A percentile compares a stretch with the other conserved stretches of the same genome.
Evolutionary conservation across 1,140 invertebrate species (phyloP).

Genomic region (Zaprionus tsacasi): DNA sequence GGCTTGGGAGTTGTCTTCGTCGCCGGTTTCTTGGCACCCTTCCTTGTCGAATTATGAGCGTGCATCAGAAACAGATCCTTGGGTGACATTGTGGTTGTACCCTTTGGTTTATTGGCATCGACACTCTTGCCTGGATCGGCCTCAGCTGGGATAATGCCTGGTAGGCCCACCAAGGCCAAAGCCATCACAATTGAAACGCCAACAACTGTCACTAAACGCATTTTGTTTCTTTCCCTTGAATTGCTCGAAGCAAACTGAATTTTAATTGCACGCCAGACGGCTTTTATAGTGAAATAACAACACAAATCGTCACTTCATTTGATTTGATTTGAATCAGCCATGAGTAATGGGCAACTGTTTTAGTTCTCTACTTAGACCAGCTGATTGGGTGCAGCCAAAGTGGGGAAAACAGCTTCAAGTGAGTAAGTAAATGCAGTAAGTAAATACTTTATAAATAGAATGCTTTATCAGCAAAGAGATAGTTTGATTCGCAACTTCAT

Average conservation of each 20-base stretch:
- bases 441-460: conserved; percentile 27
- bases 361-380: not conserved
- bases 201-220: conserved; percentile 20
- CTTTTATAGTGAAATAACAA: conserved; percentile 37
- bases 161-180: not conserved
- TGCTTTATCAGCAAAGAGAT: not conserved
- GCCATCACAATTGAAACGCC: not conserved
- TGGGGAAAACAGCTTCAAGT: conserved; percentile 6
- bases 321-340: conserved; percentile 22
- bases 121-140: not conserved
- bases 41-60: not conserved
- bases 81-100: conserved; percentile 25
- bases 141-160: not conserved
- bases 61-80: conserved; percentile 38
- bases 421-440: not conserved
- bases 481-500: conserved; percentile 17
- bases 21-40: not conserved
- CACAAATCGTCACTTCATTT: not conserved
- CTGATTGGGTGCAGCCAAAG: not conserved
- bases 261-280: not conserved
- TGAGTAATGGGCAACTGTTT: conserved; percentile 27
- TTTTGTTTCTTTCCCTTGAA: conserved; percentile 19
- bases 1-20: not conserved
- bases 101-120: not conserved
- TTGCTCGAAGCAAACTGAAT: conserved; percentile 27